phyloP scores from a whole-genome alignment of 1,140 invertebrate species.

The Cotesia typhae region DNA sequence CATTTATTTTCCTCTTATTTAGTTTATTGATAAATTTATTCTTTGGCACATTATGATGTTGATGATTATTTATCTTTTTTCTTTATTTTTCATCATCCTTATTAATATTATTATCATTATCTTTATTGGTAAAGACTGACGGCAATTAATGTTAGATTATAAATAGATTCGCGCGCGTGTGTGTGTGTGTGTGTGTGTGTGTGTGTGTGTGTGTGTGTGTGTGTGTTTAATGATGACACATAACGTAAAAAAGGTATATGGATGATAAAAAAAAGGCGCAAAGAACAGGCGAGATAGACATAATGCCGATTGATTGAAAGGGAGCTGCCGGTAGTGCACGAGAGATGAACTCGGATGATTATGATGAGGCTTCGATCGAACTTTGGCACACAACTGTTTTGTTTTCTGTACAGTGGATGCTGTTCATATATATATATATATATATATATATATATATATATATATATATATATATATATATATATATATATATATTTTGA shows the following conservation, averaged over 20 bases:
- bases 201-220: not conserved
- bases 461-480: too few relatives aligned
- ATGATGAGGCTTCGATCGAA: slow-evolving; percentile 25
- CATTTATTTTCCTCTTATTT: not conserved
- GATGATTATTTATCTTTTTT: too few relatives aligned
- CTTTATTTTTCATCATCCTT: too few relatives aligned
- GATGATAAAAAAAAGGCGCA: not conserved
- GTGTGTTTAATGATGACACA: too few relatives aligned
- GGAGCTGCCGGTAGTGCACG: slow-evolving; percentile 15
- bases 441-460: too few relatives aligned
- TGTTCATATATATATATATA: too few relatives aligned
- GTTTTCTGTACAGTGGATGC: not conserved
- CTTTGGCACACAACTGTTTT: slow-evolving; percentile 25
- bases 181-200: not conserved
- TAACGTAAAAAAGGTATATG: not conserved
- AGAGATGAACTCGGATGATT: too few relatives aligned
- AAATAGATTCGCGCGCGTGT: not conserved
- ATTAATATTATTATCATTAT: too few relatives aligned
- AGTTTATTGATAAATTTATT: not conserved
- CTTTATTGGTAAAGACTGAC: too few relatives aligned
- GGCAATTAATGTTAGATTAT: too few relatives aligned
- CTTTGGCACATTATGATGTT: slow-evolving; percentile 17
- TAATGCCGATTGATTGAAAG: slow-evolving; percentile 8
- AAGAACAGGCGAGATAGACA: slow-evolving; percentile 14
- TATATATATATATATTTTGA: not conserved